Conservation (phyloP, 2,797 vertebrate species). For the Onychomys arenicola region DNA sequence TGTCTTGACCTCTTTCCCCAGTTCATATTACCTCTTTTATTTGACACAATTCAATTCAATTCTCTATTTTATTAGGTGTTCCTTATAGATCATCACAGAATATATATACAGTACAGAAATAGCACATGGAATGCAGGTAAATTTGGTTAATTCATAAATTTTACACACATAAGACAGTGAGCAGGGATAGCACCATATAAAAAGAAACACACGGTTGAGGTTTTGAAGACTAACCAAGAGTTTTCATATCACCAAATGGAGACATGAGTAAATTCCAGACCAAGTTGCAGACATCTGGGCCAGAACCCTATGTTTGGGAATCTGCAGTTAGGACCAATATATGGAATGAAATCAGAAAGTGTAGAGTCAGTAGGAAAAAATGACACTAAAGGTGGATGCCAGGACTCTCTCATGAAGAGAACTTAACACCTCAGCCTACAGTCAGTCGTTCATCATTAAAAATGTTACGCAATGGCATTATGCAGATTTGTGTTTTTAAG, state of each 20-base stretch:
- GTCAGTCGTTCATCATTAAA: not conserved
- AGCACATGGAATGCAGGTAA: not conserved
- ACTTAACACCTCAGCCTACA: not conserved
- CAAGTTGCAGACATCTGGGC: not conserved
- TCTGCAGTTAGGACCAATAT: not conserved
- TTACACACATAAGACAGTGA: not conserved
- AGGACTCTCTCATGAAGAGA: not conserved
- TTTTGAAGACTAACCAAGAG: constrained; percentile 8
- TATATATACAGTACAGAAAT: not conserved
- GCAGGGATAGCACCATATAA: not conserved
- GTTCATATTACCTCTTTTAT: not conserved
- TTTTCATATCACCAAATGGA: not conserved
- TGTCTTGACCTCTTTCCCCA: not conserved
- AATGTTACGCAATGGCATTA: not conserved
- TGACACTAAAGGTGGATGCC: not conserved
- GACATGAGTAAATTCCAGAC: not conserved
- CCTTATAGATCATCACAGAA: not conserved
- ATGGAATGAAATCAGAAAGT: not conserved
- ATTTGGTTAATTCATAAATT: not conserved
- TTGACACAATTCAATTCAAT: not conserved
- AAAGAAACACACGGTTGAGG: not conserved
- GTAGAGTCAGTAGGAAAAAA: not conserved
- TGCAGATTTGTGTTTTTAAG: constrained; percentile 4
- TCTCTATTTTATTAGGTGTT: not conserved
- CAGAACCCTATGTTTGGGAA: not conserved